Base-by-base conservation (phyloP, 2,113 vertebrate species). In the Echinops telfairi region DNA sequence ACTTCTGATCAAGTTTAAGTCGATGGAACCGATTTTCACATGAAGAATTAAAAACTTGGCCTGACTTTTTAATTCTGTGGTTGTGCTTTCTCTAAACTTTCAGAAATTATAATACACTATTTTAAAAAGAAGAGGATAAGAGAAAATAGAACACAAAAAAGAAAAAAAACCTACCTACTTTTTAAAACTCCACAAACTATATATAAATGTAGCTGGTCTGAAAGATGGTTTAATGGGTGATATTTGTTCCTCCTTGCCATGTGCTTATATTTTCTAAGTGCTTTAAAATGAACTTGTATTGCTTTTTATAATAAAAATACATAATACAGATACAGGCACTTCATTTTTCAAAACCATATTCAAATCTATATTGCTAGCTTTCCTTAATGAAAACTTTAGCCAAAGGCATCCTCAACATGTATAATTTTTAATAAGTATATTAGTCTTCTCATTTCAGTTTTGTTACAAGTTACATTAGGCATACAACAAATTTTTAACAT, bases 401-500 rank as follows among this genome's bases (percentile, higher is more conserved):
- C 73, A 29, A 95, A 87, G 29, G 60, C 20, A 6, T 66, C 23
- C 62, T n/a, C 79, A n/a, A 81, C 0, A 43, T 22, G 36, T 16
- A 47, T 43, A 94, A 64, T 12, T 83, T 88, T 77, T 93, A 91
- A 93, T 73, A 86, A 95, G 92, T 60, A 81, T 27, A 38, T 43
- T 62, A 81, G 27, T 88, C n/a, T 86, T 89, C 86, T 87, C 43
- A 58, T 79, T 91, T 88, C 43, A 23, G 38, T 83, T 90, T 87
- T 36, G 38, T 84, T 90, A 93, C 91, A 92, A 92, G 80, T 89
- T 86, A 64, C 1, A 80, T 47, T 29, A 90, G 23, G 68, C 31
- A 86, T 20, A 95, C 86, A 33, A 97, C 20, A n/a, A 78, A 31
- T 15, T 96, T 70, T 82, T 17, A 76, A 27, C 83, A 84, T 75